Percentiles rank a stretch among this genome's conserved stretches.
Conservation (phyloP, 1,140 invertebrate species). For the Penaeus vannamei region DNA sequence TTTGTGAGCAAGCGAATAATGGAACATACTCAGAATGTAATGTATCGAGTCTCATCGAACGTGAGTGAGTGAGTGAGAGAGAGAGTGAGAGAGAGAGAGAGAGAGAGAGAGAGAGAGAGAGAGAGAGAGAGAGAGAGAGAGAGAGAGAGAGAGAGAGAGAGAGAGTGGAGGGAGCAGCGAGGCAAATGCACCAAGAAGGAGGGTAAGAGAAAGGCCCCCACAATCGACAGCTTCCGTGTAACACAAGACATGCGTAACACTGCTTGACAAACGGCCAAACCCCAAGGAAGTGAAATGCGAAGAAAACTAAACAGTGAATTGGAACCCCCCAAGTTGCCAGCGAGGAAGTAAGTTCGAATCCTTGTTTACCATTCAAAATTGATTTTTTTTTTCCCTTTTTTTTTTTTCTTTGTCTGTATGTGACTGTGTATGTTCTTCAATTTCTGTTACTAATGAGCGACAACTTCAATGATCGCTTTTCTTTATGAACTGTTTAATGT, state of each 20-base stretch:
- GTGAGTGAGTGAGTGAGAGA: not conserved
- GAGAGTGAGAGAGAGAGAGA: not conserved
- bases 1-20: no score
- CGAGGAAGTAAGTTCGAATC: conserved; percentile 14
- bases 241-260: not conserved
- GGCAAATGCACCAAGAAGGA: not conserved
- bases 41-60: not conserved
- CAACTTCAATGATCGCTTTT: no score
- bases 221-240: not conserved
- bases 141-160: conserved; percentile 29
- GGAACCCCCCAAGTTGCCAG: conserved; percentile 44
- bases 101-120: conserved; percentile 19
- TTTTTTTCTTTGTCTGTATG: not conserved
- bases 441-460: no score
- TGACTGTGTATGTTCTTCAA: not conserved
- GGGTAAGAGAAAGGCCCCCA: not conserved
- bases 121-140: conserved; percentile 5
- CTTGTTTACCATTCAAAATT: not conserved
- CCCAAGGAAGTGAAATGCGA: conserved; percentile 45
- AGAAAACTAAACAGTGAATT: conserved; percentile 54
- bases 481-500: no score
- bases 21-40: no score
- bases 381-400: not conserved
- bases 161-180: not conserved
- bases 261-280: conserved; percentile 19